Evolutionary conservation across 2,113 vertebrate genomes (phyloP).

Genomic region (Rostratula benghalensis): DNA sequence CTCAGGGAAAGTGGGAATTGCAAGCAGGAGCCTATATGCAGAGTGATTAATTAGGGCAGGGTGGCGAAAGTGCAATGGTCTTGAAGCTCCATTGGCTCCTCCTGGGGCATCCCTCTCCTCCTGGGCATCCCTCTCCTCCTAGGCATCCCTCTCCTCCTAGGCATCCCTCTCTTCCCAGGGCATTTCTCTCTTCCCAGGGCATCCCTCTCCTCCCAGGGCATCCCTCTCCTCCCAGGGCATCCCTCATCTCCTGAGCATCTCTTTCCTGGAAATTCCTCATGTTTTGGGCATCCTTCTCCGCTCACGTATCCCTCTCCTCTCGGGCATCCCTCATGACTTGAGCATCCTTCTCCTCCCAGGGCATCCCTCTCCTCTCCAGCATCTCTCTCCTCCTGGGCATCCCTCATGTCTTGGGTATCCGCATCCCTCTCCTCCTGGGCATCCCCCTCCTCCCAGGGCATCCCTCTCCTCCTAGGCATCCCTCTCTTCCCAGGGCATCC

Average conservation of each 20-base stretch:
- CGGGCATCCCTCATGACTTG: not conserved
- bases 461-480: not conserved
- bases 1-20: not conserved
- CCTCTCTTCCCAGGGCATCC: not conserved
- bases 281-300: too few relatives aligned
- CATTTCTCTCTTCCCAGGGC: not conserved
- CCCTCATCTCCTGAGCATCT: too few relatives aligned
- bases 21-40: not conserved
- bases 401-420: not conserved
- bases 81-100: not conserved
- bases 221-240: not conserved
- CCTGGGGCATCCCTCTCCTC: not conserved
- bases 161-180: not conserved
- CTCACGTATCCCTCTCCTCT: not conserved
- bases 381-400: not conserved
- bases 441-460: not conserved
- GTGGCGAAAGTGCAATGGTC: not conserved
- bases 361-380: not conserved
- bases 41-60: not conserved
- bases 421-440: not conserved
- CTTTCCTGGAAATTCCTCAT: not conserved
- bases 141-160: not conserved
- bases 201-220: not conserved
- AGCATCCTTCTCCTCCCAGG: not conserved
- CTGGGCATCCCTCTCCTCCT: not conserved